These are phyloP conservation scores for Marmota monax DNA, from an alignment of 2,113 vertebrate species.

Conservation along the genomic window DNA sequence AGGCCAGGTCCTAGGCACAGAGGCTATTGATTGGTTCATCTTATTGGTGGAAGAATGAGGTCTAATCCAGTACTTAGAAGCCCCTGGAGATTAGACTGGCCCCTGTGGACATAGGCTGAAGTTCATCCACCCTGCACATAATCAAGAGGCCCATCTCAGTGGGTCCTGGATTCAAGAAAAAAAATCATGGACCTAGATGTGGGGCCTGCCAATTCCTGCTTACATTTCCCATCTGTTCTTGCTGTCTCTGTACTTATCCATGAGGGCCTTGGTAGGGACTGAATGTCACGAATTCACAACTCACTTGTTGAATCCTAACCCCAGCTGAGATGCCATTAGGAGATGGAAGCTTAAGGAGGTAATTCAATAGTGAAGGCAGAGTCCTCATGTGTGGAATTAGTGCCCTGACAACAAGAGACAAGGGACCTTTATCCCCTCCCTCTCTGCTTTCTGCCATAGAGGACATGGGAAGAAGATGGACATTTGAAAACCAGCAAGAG, in stretches of 20 bases:
- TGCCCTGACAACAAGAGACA: neutral
- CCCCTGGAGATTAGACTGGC: too few relatives aligned
- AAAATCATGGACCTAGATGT: neutral
- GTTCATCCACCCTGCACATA: neutral
- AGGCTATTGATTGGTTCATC: neutral
- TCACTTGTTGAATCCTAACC: neutral
- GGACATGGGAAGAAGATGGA: too few relatives aligned
- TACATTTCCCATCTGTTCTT: neutral
- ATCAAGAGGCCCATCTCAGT: neutral
- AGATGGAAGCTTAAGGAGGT: neutral
- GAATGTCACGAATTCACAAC: neutral
- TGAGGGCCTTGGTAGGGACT: too few relatives aligned
- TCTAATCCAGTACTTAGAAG: neutral
- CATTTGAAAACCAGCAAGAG: accelerated
- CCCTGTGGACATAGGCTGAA: neutral
- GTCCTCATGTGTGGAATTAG: neutral
- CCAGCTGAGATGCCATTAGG: neutral
- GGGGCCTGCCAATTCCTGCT: neutral
- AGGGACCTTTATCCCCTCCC: too few relatives aligned
- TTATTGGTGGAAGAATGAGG: neutral
- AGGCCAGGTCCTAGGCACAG: neutral
- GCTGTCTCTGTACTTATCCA: too few relatives aligned
- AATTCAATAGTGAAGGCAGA: neutral
- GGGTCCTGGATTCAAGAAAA: neutral
- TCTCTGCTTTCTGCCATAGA: neutral